Evolutionary conservation across 2,888 invertebrate species (phyloP).

Genomic region (Melieria crassipennis): DNA sequence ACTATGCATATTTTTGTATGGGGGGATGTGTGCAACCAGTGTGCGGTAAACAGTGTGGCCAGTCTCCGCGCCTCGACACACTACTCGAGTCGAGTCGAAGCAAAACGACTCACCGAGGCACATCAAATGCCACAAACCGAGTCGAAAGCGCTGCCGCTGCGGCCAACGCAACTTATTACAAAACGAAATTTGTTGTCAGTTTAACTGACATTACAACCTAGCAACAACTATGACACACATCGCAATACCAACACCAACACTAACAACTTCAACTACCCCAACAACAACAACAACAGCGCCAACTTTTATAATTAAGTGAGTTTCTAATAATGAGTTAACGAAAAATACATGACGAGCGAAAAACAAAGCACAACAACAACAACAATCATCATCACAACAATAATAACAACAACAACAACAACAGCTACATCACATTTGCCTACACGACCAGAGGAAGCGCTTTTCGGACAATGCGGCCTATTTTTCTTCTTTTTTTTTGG

Average conservation of each 20-base stretch:
- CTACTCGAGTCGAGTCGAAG: background rate
- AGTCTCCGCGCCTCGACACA: background rate
- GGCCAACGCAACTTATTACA: slow-evolving; percentile 40
- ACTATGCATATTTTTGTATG: background rate
- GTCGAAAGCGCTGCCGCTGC: background rate
- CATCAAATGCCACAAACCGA: background rate
- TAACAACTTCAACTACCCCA: slow-evolving; percentile 6
- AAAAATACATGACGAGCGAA: slow-evolving; percentile 27
- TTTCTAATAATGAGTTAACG: slow-evolving; percentile 38
- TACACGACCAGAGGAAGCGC: background rate
- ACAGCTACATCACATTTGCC: slow-evolving; percentile 17
- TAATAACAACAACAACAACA: slow-evolving; percentile 2
- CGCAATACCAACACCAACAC: slow-evolving; percentile 15
- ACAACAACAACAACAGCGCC: slow-evolving; percentile 12
- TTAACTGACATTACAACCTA: slow-evolving; percentile 36
- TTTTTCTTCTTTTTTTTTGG: background rate
- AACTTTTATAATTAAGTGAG: slow-evolving; percentile 30
- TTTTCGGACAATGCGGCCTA: slow-evolving; percentile 8
- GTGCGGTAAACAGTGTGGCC: background rate
- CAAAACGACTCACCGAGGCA: background rate
- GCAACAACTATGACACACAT: slow-evolving; percentile 14
- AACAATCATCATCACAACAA: background rate
- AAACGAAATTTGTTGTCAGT: slow-evolving; percentile 43
- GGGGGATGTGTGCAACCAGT: background rate
- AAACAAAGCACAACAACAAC: slow-evolving; percentile 19